These are phyloP conservation scores for Morpho helenor DNA, from an alignment of 2,888 invertebrate species.

Conservation along the genomic window DNA sequence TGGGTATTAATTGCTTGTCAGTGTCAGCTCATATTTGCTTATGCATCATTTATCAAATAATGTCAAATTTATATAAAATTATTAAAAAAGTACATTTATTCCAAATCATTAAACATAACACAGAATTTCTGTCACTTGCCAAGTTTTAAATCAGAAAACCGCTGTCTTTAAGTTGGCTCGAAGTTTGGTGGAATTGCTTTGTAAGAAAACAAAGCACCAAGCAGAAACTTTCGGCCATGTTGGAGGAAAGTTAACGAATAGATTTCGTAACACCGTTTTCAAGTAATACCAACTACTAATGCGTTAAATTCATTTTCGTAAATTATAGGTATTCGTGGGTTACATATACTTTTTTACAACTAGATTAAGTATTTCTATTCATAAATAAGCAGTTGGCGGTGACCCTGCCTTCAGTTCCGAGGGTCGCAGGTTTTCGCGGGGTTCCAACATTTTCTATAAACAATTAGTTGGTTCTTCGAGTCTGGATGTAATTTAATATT, in stretches of 20 bases:
- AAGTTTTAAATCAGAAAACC: slow-evolving; percentile 22
- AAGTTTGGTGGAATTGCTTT: slow-evolving; percentile 35
- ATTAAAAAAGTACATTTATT: background rate
- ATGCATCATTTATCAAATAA: background rate
- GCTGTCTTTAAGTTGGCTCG: slow-evolving; percentile 23
- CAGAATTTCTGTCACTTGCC: slow-evolving; percentile 16
- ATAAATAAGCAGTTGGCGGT: no score
- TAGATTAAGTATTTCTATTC: no score
- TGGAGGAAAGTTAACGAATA: slow-evolving; percentile 28
- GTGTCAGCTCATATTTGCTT: background rate
- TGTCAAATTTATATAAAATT: background rate
- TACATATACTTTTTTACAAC: no score
- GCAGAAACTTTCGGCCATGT: slow-evolving; percentile 26
- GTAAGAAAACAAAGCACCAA: slow-evolving; percentile 35
- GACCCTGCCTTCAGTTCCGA: no score
- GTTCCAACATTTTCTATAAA: no score
- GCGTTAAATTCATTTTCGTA: no score
- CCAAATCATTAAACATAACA: slow-evolving; percentile 4
- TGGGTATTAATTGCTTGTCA: no score
- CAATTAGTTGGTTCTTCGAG: no score
- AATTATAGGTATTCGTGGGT: no score
- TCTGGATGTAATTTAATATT: no score
- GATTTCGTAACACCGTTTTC: slow-evolving; percentile 29
- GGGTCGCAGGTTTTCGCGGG: no score
- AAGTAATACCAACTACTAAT: slow-evolving; percentile 12